A percentile compares a stretch with the other conserved stretches of the same genome.
Conservation (phyloP, 2,113 vertebrate species). For the Mustela lutreola region DNA sequence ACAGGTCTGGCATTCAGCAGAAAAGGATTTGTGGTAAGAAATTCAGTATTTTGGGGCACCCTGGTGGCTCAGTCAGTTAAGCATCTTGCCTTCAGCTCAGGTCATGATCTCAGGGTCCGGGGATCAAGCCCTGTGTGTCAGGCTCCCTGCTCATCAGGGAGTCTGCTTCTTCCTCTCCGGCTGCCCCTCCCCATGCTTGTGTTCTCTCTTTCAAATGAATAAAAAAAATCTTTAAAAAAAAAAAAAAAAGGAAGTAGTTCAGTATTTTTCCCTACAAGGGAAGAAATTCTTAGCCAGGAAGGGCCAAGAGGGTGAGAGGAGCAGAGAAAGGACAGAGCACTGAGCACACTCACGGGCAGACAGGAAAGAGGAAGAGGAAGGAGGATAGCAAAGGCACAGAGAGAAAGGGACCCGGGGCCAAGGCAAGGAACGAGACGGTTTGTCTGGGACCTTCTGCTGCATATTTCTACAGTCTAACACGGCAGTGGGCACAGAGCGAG, state of each 20-base stretch:
- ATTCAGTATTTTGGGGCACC: neutral
- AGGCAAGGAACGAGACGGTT: neutral
- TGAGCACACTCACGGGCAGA: rapidly evolving
- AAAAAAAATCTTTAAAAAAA: neutral
- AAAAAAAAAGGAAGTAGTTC: neutral
- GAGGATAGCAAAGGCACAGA: neutral
- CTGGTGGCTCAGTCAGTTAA: neutral
- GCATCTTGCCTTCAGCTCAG: neutral
- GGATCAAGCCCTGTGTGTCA: neutral
- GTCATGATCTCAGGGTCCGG: neutral
- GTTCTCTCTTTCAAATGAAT: neutral
- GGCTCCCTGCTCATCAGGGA: neutral
- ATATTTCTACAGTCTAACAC: neutral
- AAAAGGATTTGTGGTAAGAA: neutral
- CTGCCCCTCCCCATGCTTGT: neutral
- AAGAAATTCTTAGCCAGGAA: neutral
- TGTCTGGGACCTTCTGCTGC: neutral
- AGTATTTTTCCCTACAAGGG: neutral
- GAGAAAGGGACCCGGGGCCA: neutral
- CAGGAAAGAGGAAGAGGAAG: neutral
- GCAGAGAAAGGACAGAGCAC: neutral
- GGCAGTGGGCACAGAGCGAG: neutral
- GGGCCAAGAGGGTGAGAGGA: neutral
- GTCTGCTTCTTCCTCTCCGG: neutral
- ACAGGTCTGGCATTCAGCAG: neutral